Evolutionary conservation across 2,113 vertebrate genomes (phyloP).

Genomic region (Procavia capensis): DNA sequence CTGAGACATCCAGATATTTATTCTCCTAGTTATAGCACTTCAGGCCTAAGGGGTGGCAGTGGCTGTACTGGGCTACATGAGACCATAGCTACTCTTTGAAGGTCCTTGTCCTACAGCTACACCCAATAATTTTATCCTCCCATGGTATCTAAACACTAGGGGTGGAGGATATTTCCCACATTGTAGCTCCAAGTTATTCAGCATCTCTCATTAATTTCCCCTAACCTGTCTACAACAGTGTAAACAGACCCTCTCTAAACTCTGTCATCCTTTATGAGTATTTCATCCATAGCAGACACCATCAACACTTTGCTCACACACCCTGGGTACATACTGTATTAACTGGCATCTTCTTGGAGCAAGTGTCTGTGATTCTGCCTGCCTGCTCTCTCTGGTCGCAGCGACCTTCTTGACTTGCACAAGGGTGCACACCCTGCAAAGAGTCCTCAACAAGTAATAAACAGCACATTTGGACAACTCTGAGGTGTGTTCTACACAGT

Average conservation of each 20-base stretch:
- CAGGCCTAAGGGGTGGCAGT: not conserved
- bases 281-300: not conserved
- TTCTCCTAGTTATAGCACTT: not conserved
- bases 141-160: not conserved
- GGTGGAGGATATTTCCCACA: not conserved
- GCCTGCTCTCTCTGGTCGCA: not conserved
- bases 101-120: not conserved
- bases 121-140: too few relatives aligned
- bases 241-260: not conserved
- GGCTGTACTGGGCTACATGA: not conserved
- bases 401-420: too few relatives aligned
- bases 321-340: not conserved
- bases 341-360: not conserved
- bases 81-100: not conserved
- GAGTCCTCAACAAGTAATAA: not conserved
- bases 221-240: not conserved
- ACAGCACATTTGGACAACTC: not conserved
- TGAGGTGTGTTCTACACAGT: not conserved
- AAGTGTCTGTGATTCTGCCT: not conserved
- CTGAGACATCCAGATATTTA: not conserved
- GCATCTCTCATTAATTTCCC: not conserved
- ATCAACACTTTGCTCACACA: too few relatives aligned
- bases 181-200: not conserved
- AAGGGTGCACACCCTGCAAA: not conserved
- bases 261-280: not conserved